Evolutionary conservation across 2,797 vertebrate species (phyloP), one percentile per base, ranked within the genome.

Genomic region (Pseudochaenichthys georgianus): DNA sequence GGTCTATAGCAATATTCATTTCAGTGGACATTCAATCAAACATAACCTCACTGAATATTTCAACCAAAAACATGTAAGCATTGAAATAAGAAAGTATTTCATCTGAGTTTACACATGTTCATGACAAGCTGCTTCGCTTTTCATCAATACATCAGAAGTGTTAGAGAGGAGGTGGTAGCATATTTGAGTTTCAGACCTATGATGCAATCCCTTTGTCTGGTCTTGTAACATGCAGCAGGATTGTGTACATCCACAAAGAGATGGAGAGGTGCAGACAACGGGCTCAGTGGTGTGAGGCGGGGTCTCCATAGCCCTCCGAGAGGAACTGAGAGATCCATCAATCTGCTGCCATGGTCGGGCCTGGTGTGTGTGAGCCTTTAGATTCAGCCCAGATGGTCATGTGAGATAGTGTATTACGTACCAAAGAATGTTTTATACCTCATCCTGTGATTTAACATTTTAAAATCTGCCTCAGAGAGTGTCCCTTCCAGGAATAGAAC

Each of bases 181-280:
- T 86, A 92, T 90, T 89, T 82, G 75, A 81, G 75, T 9, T 70
- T 84, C 54, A 28, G 76, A 85, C 81, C 73, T 34, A 45, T 94
- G 93, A 94, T 89, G 93, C 90, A 94, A 94, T 75, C 63, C 67
- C 87, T 94, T 92, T 92, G 90, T 91, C 82, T 83, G 84, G 55
- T 81, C 78, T 80, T 92, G 93, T 88, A 94, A 93, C 81, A 71
- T 16, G 64, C 63, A 9, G 68, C 70, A 64, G 51, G 81, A 73
- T 75, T 77, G 84, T 87, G 80, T 89, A 82, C 75, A 75, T 69
- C 73, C 76, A 77, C 67, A 74, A 75, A 78, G 84, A 91, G 75
- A 88, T 54, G 82, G 77, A 88, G 75, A 84, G 62, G 63, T 57
- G 77, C 66, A 70, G 64, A 79, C 71, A 85, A 31, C 43, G 2